These are phyloP conservation scores for Sphenodon punctatus DNA, from an alignment of 2,797 vertebrate species.

Conservation along the genomic window DNA sequence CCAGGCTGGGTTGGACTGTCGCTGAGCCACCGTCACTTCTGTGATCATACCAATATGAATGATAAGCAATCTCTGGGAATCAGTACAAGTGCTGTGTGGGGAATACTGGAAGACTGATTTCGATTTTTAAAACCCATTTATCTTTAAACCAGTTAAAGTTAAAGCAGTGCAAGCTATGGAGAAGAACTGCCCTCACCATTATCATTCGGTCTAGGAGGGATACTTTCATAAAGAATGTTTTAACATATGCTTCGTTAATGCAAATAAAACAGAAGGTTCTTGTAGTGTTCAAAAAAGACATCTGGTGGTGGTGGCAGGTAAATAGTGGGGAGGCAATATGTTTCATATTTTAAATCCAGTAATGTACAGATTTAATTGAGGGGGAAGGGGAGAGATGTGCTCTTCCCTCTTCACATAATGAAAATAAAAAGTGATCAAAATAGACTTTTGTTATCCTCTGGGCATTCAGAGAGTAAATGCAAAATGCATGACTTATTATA, in stretches of 20 bases:
- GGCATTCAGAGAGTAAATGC: conserved; percentile 74
- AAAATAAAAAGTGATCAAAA: conserved; percentile 76
- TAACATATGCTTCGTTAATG: not conserved
- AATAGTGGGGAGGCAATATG: not conserved
- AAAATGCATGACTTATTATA: conserved; percentile 72
- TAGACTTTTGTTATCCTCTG: conserved; percentile 75
- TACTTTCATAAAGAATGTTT: not conserved
- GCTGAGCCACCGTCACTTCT: too few species aligned
- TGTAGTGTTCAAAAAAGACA: conserved; percentile 26
- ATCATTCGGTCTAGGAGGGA: not conserved
- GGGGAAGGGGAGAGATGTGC: conserved; percentile 57
- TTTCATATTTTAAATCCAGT: not conserved
- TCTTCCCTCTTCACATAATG: conserved; percentile 62
- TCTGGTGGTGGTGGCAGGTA: conserved; percentile 17
- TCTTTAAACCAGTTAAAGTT: not conserved
- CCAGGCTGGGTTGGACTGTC: too few species aligned
- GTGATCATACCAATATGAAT: too few species aligned
- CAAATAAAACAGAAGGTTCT: conserved; percentile 20
- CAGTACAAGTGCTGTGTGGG: too few species aligned
- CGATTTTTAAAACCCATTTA: not conserved
- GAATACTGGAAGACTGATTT: too few species aligned
- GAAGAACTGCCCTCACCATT: not conserved
- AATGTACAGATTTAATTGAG: conserved; percentile 50
- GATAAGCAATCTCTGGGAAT: too few species aligned
- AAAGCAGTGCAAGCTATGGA: not conserved